Evolutionary conservation across 2,888 invertebrate genomes (phyloP), one percentile per base, ranked within the genome.

Genomic region (Thera britannica): DNA sequence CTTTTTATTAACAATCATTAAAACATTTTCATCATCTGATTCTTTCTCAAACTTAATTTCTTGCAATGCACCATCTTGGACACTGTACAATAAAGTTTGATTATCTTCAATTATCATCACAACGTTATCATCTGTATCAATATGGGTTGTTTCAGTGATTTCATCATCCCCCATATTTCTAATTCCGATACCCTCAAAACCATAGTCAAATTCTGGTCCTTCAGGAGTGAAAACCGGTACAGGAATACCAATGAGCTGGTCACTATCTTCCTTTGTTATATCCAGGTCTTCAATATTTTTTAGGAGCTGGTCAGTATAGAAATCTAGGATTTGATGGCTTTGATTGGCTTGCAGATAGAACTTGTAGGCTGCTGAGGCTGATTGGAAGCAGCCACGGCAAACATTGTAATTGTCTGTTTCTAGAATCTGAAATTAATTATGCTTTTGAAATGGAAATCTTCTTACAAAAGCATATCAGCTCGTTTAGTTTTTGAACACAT

Each of bases 361-460:
- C 65, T 90, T 88, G 65, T 90, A 90, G 3, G 90, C 87, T 52
- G 77, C 72, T 1, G 85, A 84, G 3, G 92, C 89, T 23, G 77
- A 73, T 35, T 77, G 73, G 56, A 90, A 90, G 67, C 93, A 93
- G 44, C 84, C 78, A 0, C 83, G 68, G 64, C 93, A 93, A 0
- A 90, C 79, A 76, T 83, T 88, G 72, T 81, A 87, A 49, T 86
- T 77, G 8, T 87, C 88, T 2, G 61, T 54, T 6, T 72, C 62
- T 2, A 75, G 73, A 72, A 92, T 73, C 93, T 93, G 78, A 56
- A 51, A 60, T 11, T 34, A 36, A 56, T 2, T 41, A 4, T 1
- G 23, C 0, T 23, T 23, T 38, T 5, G 38, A 6, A n/a, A n/a
- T n/a, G n/a, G n/a, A n/a, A n/a, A n/a, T n/a, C n/a, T n/a, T n/a